A percentile compares a stretch with the other conserved stretches of the same genome.
Evolutionary conservation across 2,888 invertebrate species (phyloP).

Genomic region (Drosophila picticornis): DNA sequence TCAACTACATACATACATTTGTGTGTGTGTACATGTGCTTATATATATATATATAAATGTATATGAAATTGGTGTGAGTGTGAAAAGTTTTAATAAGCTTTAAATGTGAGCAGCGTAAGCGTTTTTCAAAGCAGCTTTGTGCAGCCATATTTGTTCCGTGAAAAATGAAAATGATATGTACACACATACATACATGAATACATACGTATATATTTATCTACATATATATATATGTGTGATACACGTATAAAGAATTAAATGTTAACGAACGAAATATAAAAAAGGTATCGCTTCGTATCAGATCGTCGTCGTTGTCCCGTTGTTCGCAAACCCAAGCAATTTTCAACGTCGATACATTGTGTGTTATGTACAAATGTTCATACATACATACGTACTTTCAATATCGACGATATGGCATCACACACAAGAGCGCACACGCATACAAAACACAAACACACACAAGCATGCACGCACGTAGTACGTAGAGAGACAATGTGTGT

Average conservation of each 20-base stretch:
- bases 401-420: constrained; percentile 79
- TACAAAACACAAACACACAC: constrained; percentile 37
- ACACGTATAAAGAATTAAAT: constrained; percentile 63
- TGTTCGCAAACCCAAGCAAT: constrained; percentile 76
- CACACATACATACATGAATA: constrained; percentile 34
- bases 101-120: constrained; percentile 62
- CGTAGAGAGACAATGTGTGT: constrained; percentile 61
- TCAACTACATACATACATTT: constrained; percentile 34
- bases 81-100: constrained; percentile 59
- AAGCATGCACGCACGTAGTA: constrained; percentile 71
- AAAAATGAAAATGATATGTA: constrained; percentile 74
- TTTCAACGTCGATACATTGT: constrained; percentile 60
- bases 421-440: constrained; percentile 59
- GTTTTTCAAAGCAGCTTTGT: constrained; percentile 61
- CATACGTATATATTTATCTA: constrained; percentile 31
- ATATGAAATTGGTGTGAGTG: constrained; percentile 54
- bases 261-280: constrained; percentile 47
- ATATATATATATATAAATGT: constrained; percentile 10
- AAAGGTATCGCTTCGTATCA: constrained; percentile 72
- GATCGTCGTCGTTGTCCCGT: constrained; percentile 67
- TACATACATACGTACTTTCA: constrained; percentile 67
- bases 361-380: constrained; percentile 60
- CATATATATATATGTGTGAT: constrained; percentile 20
- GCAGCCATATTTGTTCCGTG: constrained; percentile 76
- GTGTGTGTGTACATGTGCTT: constrained; percentile 9